A percentile compares a stretch with the other conserved stretches of the same genome.
Evolutionary conservation across 2,888 invertebrate species (phyloP).

Genomic region (Poecilobothrus nobilitatus): DNA sequence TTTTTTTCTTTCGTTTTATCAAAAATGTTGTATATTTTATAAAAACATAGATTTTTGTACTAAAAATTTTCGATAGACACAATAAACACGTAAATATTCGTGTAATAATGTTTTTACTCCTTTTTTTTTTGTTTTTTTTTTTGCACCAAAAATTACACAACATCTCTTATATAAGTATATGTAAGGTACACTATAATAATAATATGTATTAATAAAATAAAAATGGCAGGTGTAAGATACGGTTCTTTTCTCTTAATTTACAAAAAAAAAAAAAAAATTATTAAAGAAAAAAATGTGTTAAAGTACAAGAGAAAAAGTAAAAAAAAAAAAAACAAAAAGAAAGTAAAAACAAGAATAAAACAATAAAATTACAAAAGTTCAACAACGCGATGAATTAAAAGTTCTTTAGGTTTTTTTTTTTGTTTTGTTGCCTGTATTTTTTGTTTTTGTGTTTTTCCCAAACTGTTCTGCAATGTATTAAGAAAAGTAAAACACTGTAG

Average conservation of each 20-base stretch:
- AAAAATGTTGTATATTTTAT: no score
- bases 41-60: no score
- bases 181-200: no score
- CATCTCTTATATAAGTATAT: not conserved
- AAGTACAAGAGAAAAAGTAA: no score
- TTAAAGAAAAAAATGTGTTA: no score
- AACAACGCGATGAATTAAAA: slow-evolving; percentile 6
- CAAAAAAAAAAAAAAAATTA: not conserved
- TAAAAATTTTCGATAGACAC: no score
- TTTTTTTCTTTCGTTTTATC: no score
- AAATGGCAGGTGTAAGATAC: slow-evolving; percentile 1
- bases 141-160: not conserved
- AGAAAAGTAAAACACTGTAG: not conserved
- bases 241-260: not conserved
- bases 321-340: not conserved
- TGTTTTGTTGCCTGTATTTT: not conserved
- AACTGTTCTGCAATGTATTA: not conserved
- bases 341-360: not conserved
- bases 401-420: not conserved
- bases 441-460: no score
- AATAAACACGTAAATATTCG: no score
- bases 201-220: not conserved
- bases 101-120: no score
- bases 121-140: no score
- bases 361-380: not conserved